phyloP scores from a whole-genome alignment of 2,888 invertebrate genomes.

The Scaptomyza flava region DNA sequence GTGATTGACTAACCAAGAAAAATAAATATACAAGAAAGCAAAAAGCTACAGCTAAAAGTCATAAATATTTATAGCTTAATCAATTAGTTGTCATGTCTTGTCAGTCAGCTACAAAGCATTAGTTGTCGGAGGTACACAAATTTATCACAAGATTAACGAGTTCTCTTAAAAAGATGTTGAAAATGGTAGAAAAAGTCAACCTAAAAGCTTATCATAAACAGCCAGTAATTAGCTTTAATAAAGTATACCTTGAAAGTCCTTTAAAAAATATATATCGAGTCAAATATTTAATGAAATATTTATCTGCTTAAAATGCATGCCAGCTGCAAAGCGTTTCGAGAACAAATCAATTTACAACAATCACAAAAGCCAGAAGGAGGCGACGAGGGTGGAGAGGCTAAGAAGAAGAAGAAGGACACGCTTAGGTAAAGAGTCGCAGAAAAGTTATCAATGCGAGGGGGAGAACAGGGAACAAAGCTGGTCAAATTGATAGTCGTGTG shows the following conservation, averaged over 20 bases:
- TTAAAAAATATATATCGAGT: background rate
- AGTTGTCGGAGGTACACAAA: background rate
- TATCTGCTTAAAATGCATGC: background rate
- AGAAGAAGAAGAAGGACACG: constrained; percentile 8
- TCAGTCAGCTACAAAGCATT: background rate
- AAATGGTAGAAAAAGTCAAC: too few species aligned
- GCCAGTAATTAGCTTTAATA: background rate
- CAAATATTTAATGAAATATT: constrained; percentile 3
- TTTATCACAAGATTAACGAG: background rate
- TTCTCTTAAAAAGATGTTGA: background rate
- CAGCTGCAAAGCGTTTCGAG: background rate
- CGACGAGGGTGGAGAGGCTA: too few species aligned
- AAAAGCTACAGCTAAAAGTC: constrained; percentile 1
- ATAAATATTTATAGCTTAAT: constrained; percentile 24
- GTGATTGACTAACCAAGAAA: constrained; percentile 8
- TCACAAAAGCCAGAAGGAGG: background rate
- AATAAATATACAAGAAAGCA: background rate
- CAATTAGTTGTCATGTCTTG: constrained; percentile 18
- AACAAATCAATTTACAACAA: constrained; percentile 50
- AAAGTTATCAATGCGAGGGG: constrained; percentile 16
- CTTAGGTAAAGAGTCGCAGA: constrained; percentile 5
- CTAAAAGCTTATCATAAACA: background rate
- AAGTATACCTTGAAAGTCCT: background rate
- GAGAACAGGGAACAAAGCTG: constrained; percentile 1
- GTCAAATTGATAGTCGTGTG: constrained; percentile 74